Evolutionary conservation across 2,113 vertebrate species (phyloP).

Genomic region (Etia nguti): DNA sequence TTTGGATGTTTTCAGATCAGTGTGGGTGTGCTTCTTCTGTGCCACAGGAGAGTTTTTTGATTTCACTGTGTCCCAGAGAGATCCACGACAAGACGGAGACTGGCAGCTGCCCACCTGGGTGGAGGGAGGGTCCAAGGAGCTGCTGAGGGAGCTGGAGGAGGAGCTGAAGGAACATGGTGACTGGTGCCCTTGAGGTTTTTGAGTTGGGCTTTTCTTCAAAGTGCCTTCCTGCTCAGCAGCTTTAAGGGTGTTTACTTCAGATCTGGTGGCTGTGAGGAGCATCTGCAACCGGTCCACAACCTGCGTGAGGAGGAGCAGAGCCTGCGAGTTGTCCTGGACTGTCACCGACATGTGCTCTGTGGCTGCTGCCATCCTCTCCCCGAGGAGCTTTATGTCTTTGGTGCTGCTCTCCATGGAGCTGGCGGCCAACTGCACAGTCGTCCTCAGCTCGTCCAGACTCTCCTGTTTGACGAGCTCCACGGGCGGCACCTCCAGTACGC

Average conservation of each 20-base stretch:
- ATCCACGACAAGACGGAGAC: not conserved
- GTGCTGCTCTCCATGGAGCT: conserved; percentile 64
- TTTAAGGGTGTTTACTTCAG: not conserved
- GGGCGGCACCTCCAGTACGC: not conserved
- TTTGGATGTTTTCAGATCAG: not conserved
- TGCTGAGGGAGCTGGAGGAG: conserved; percentile 45
- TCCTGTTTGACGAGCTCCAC: conserved; percentile 52
- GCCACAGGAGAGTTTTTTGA: not conserved
- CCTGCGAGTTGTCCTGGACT: conserved; percentile 64
- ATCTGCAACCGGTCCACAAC: conserved; percentile 60
- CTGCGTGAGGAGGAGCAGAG: conserved; percentile 52
- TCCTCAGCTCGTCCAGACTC: conserved; percentile 60
- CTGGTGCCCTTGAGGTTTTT: not conserved
- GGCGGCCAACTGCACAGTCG: conserved; percentile 47
- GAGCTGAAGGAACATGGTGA: conserved; percentile 28
- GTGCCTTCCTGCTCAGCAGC: not conserved
- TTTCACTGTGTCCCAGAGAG: not conserved
- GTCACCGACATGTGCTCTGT: conserved; percentile 59
- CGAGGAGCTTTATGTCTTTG: conserved; percentile 55
- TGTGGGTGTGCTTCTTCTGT: not conserved
- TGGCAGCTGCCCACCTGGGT: not conserved
- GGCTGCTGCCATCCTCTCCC: conserved; percentile 55
- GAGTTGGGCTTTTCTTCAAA: not conserved
- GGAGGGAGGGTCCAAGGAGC: conserved; percentile 11
- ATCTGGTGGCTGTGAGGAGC: conserved; percentile 1